Conservation (phyloP, 2,888 invertebrate genomes). For the Odontothrips loti region DNA sequence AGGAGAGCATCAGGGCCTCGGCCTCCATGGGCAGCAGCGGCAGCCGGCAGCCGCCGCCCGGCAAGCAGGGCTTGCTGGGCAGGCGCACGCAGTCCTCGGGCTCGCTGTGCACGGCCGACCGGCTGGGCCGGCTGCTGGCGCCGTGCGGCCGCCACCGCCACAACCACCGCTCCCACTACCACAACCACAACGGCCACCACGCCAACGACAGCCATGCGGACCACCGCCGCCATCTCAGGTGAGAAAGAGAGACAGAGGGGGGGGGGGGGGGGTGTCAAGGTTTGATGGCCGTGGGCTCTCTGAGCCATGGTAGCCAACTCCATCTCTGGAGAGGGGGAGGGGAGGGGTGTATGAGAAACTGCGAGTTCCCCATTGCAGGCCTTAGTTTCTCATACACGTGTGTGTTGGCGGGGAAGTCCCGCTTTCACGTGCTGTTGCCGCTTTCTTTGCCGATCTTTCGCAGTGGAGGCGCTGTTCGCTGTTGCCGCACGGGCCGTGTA, state of each 20-base stretch:
- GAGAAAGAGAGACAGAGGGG: background rate
- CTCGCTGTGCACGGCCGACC: conserved; percentile 60
- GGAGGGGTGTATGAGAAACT: too few relatives aligned
- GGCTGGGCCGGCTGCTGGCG: conserved; percentile 36
- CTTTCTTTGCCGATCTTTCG: too few relatives aligned
- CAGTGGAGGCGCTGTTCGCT: too few relatives aligned
- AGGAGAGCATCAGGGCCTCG: conserved; percentile 45
- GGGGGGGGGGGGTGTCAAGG: background rate
- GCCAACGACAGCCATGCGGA: background rate
- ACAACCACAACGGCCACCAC: conserved; percentile 14
- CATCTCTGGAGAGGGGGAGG: too few relatives aligned
- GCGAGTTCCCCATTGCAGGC: too few relatives aligned
- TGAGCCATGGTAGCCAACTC: too few relatives aligned
- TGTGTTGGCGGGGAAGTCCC: too few relatives aligned
- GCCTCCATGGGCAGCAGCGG: conserved; percentile 70
- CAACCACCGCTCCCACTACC: conserved; percentile 28
- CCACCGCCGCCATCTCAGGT: conserved; percentile 22
- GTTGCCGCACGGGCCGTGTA: too few relatives aligned
- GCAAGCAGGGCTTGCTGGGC: conserved; percentile 56
- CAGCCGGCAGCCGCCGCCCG: conserved; percentile 61
- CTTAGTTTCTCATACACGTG: too few relatives aligned
- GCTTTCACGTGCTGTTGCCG: too few relatives aligned
- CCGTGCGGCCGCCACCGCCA: conserved; percentile 35
- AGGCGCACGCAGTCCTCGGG: conserved; percentile 69
- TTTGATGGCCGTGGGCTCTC: too few relatives aligned